These are phyloP conservation scores for Patella ulyssiponensis DNA, from an alignment of 2,888 invertebrate genomes.

Conservation along the genomic window DNA sequence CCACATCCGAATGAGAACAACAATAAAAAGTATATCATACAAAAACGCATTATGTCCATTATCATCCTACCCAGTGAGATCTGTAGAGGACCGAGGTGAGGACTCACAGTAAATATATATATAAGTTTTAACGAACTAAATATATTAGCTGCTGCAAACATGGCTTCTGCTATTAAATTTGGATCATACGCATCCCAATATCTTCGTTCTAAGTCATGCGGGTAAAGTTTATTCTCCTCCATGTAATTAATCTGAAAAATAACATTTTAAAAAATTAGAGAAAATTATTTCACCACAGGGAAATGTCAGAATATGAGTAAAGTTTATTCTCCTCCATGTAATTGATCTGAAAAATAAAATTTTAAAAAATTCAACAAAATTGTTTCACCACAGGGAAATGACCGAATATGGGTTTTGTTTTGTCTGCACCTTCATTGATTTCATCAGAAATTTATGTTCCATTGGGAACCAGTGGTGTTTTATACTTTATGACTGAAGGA, in stretches of 20 bases:
- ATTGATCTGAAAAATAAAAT: neutral
- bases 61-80: constrained; percentile 87
- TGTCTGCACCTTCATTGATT: too few species aligned
- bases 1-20: constrained; percentile 94
- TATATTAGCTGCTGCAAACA: constrained; percentile 98
- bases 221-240: neutral
- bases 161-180: constrained; percentile 83
- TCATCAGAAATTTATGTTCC: too few species aligned
- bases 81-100: constrained; percentile 91
- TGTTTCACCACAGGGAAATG: too few species aligned
- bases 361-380: too few species aligned
- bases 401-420: too few species aligned
- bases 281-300: too few species aligned
- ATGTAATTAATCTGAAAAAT: neutral
- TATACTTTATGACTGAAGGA: too few species aligned
- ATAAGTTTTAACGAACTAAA: constrained; percentile 92
- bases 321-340: neutral
- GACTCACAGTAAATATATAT: constrained; percentile 93
- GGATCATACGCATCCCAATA: constrained; percentile 99
- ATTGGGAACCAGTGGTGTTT: too few species aligned
- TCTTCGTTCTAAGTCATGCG: constrained; percentile 76
- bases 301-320: neutral
- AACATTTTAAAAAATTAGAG: too few species aligned
- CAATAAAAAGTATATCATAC: constrained; percentile 84
- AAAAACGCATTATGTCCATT: constrained; percentile 90